Percentiles rank a stretch among this genome's conserved stretches.
Conservation (phyloP, 1,140 invertebrate genomes). For the Pachyrhynchus sulphureomaculatus region DNA sequence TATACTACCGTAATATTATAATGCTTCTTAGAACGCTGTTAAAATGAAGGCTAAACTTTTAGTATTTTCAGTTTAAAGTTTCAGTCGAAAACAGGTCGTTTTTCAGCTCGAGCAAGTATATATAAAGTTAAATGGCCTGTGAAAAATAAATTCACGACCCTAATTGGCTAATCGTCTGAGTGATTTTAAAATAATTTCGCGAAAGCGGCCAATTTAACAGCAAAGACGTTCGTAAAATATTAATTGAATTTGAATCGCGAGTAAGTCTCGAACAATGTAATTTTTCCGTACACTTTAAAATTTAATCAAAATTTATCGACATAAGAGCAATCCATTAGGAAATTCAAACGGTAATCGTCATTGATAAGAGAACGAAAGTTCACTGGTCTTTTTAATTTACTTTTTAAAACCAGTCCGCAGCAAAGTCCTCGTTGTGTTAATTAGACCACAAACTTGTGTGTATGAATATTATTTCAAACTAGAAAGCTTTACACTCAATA, state of each 20-base stretch:
- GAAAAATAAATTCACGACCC: conserved; percentile 29
- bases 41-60: conserved; percentile 3
- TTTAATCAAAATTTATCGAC: background rate
- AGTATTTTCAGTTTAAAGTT: conserved; percentile 18
- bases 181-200: conserved; percentile 27
- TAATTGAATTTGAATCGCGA: conserved; percentile 11
- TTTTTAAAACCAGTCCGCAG: too few species aligned
- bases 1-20: too few species aligned
- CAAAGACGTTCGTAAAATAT: conserved; percentile 23
- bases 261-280: conserved; percentile 1
- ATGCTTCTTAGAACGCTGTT: too few species aligned
- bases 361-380: too few species aligned
- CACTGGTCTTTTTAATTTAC: too few species aligned
- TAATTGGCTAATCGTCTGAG: conserved; percentile 28
- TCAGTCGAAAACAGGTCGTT: conserved; percentile 19
- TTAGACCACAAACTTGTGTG: too few species aligned
- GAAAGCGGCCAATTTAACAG: conserved; percentile 19
- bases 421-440: too few species aligned
- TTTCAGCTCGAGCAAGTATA: conserved; percentile 20
- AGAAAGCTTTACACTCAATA: too few species aligned
- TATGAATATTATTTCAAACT: too few species aligned
- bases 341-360: too few species aligned
- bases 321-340: too few species aligned
- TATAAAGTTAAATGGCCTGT: conserved; percentile 25
- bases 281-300: background rate